Evolutionary conservation across 2,797 vertebrate genomes (phyloP), one percentile per base, ranked within the genome.

Genomic region (Catamblyrhynchus diadema): DNA sequence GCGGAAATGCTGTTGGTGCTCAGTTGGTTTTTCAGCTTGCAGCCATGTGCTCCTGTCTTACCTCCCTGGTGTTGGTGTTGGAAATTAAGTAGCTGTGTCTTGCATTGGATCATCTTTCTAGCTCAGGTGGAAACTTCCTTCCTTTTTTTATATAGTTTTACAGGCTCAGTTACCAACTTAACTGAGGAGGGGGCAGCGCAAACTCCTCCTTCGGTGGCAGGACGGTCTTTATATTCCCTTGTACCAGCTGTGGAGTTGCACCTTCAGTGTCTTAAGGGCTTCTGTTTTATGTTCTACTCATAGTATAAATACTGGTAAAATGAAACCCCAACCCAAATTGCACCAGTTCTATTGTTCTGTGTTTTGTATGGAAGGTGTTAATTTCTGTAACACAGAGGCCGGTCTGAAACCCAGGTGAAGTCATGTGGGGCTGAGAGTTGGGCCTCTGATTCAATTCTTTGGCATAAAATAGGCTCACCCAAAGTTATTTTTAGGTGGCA

Each of bases 181-280:
- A 37, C 1, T 1, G 3, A 7, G 25, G 32, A 90, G 37, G 39
- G 15, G 44, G 16, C 47, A 65, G 39, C 37, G 48, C 0, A 0
- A 47, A 14, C 30, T 57, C 22, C 7, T 66, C 24, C 24, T 69
- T 19, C 44, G 15, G 17, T 71, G 53, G 41, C 37, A 60, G 18
- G 10, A 1, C 71, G 5, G 8, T 61, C 45, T 86, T 84, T 25
- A 0, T 56, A 6, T 71, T 64, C n/a, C 14, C 27, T 57, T 50
- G 16, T 74, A 22, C 13, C 35, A 71, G 2, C 12, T 44, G 2
- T 45, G 45, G 59, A 32, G 7, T 35, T 53, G 17, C 23, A 39
- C 64, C 24, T 64, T 86, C 22, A 35, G 14, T 44, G 42, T 75
- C 33, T 81, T 67, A 28, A 32, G 30, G 41, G 45, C 20, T 90